Conservation (phyloP, 2,888 invertebrate species). For the Hypsopygia costalis region DNA sequence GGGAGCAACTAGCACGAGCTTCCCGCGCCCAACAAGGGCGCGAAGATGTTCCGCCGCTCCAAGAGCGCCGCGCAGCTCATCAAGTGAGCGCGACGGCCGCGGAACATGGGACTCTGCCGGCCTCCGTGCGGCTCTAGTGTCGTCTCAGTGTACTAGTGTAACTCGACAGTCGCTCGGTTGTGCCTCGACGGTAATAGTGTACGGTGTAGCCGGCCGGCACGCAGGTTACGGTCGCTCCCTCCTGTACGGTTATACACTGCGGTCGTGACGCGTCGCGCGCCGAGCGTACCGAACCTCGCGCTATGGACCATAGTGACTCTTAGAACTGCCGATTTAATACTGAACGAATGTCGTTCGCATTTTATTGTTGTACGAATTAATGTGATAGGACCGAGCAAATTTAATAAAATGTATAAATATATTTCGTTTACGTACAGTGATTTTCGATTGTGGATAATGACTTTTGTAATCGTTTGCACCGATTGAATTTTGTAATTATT, state of each 20-base stretch:
- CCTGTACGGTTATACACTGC: too few species aligned
- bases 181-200: too few species aligned
- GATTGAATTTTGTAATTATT: constrained; percentile 75
- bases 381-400: constrained; percentile 64
- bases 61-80: constrained; percentile 79
- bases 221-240: too few species aligned
- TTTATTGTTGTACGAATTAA: constrained; percentile 64
- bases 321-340: constrained; percentile 55
- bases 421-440: constrained; percentile 50
- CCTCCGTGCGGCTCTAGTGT: background rate
- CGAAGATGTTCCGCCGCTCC: constrained; percentile 80
- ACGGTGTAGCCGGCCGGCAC: too few species aligned
- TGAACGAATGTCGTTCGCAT: constrained; percentile 37
- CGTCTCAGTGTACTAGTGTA: background rate
- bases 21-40: constrained; percentile 72
- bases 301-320: constrained; percentile 50
- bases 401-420: constrained; percentile 48
- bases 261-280: too few species aligned
- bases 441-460: constrained; percentile 49
- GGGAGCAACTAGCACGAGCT: constrained; percentile 77
- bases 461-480: constrained; percentile 74
- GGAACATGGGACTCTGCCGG: background rate
- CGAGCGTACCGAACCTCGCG: background rate
- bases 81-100: constrained; percentile 48
- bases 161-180: too few species aligned